Base-by-base conservation (phyloP, 2,888 invertebrate genomes). In the Gari tellinella region DNA sequence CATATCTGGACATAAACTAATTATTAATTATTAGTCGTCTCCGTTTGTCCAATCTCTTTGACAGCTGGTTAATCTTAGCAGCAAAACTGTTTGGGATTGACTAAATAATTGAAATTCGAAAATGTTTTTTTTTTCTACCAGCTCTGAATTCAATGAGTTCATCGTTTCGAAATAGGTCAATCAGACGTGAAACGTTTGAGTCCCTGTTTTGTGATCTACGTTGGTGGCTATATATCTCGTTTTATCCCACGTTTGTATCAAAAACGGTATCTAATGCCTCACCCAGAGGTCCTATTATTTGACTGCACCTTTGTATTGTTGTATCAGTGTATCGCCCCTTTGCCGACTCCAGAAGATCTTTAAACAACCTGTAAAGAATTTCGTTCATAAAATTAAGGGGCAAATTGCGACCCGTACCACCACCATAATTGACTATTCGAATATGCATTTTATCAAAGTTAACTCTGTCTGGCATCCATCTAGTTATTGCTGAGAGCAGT, bases 321-420 rank as follows among this genome's bases (percentile, higher is more conserved):
- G 52, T 62, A 37, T 60, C 65, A 2, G 64, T 72, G 48, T 63
- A 67, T 23, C 62, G 55, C 2, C 72, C 76, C 52, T 72, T 63
- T 14, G 63, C 56, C 10, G 49, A 41, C 7, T 67, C 55, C 15
- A 62, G 51, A 14, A 75, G 26, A 31, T 75, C 68, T 38, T 67
- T 76, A 43, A 79, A 81, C 1, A 72, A 25, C 26, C 73, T 26
- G 55, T 79, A 76, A 10, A 76, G 49, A 17, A 76, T 56, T 58
- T 81, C 76, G 43, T 77, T 79, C 69, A 79, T 76, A 2, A 79
- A 66, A 53, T 79, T 76, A 19, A 68, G 37, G 7, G 79, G 72
- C 5, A 79, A 46, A 56, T 79, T 79, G n/a, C 74, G 41, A 2
- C 76, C 77, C 14, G 65, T 68, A 1, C 79, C 79, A 45, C 81